Conservation (phyloP, 1,140 invertebrate genomes). For the Delia radicum region DNA sequence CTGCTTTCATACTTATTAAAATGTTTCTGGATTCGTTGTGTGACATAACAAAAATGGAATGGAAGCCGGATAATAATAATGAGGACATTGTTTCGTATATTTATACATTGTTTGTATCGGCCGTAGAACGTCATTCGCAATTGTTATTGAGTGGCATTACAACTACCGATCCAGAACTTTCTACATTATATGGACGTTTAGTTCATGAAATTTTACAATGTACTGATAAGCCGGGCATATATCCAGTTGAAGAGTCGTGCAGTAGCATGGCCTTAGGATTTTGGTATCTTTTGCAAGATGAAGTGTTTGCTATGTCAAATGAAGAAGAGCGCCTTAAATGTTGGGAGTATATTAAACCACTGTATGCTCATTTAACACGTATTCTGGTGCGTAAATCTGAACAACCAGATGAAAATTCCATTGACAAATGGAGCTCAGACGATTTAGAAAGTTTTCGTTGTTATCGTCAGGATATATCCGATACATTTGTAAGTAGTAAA, state of each 20-base stretch:
- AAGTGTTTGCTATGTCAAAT: slow-evolving; percentile 47
- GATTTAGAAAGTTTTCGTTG: slow-evolving; percentile 85
- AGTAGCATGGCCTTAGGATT: slow-evolving; percentile 84
- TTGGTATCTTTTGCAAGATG: slow-evolving; percentile 83
- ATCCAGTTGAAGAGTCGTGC: slow-evolving; percentile 80
- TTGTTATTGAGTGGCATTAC: slow-evolving; percentile 61
- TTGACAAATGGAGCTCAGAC: slow-evolving; percentile 60
- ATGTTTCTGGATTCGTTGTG: slow-evolving; percentile 50
- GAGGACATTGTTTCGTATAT: slow-evolving; percentile 61
- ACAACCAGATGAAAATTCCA: slow-evolving; percentile 49
- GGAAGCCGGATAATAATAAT: slow-evolving; percentile 53
- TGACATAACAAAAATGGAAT: slow-evolving; percentile 50
- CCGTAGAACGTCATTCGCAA: slow-evolving; percentile 68
- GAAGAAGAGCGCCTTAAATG: slow-evolving; percentile 45
- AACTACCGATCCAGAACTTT: slow-evolving; percentile 51
- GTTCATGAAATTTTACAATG: slow-evolving; percentile 67
- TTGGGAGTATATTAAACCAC: slow-evolving; percentile 49
- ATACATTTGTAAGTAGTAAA: slow-evolving; percentile 74
- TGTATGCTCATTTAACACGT: slow-evolving; percentile 51
- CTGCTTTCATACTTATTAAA: slow-evolving; percentile 59
- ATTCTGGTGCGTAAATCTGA: slow-evolving; percentile 51
- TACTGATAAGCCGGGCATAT: slow-evolving; percentile 76
- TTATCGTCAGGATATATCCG: slow-evolving; percentile 87
- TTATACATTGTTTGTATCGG: slow-evolving; percentile 64
- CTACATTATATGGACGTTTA: slow-evolving; percentile 55